Evolutionary conservation across 1,140 invertebrate species (phyloP), one percentile per base, ranked within the genome.

Genomic region (Lasioglossum baleicum): DNA sequence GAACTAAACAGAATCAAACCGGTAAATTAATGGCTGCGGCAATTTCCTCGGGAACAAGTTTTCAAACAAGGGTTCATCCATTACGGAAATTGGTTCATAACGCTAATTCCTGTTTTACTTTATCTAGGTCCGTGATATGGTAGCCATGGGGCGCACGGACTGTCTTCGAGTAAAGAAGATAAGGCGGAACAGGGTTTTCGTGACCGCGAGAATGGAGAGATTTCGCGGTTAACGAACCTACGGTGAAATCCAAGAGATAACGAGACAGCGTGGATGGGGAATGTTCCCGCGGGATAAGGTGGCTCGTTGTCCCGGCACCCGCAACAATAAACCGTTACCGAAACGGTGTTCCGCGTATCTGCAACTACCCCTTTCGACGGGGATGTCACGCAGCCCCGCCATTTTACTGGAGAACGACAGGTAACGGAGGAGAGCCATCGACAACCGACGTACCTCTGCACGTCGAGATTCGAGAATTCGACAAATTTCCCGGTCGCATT

Each of bases 201-300:
- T 82, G 78, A 75, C 68, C 83, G 82, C 63, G 72, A 81, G 56
- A 86, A 81, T 71, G 67, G 77, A n/a, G 83, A 81, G 77, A 81
- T 75, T 84, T 81, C 66, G 75, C 65, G 82, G 85, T 87, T 89
- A 89, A 89, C 88, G 84, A 88, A 89, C 80, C 81, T 76, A 83
- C 80, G 76, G 75, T 81, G 82, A 72, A 86, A 87, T 89, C 87
- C 82, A 42, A 26, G 84, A 87, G 88, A 90, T 90, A 91, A 89
- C 89, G 81, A 84, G 40, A 71, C 74, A 75, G 78, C 75, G 71
- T 84, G 87, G 82, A 86, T 86, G 86, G 81, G 80, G 83, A 88
- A 84, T 77, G 85, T 82, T 86, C 85, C 80, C 67, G 64, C 26
- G 83, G 77, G 85, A 87, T 82, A 85, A 88, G 83, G 76, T 35